Percentiles rank a stretch among this genome's conserved stretches.
Evolutionary conservation across 2,113 vertebrate genomes (phyloP).

Genomic region (Corydoras maculifer): DNA sequence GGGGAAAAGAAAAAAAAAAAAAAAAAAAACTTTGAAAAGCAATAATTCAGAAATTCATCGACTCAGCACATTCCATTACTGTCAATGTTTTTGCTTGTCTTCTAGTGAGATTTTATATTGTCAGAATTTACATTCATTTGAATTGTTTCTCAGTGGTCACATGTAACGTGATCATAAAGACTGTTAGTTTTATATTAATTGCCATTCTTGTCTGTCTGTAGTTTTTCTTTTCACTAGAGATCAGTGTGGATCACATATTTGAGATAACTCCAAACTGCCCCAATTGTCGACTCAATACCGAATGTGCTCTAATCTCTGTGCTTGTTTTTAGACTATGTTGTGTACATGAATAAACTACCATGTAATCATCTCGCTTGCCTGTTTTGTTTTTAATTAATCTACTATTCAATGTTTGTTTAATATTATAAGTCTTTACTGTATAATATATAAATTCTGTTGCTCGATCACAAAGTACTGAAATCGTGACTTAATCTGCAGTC

Average conservation of each 20-base stretch:
- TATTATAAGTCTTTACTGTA: too few species aligned
- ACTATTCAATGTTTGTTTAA: too few species aligned
- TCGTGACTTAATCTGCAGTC: too few species aligned
- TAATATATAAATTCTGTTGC: too few species aligned
- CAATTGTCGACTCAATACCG: constrained; percentile 48
- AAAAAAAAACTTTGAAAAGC: constrained; percentile 66
- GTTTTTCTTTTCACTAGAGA: constrained; percentile 57
- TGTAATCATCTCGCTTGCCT: constrained; percentile 48
- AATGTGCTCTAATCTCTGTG: constrained; percentile 66
- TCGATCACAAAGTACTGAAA: too few species aligned
- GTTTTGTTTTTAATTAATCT: constrained; percentile 33
- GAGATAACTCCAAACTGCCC: constrained; percentile 57
- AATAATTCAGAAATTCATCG: constrained; percentile 62
- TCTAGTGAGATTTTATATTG: constrained; percentile 69
- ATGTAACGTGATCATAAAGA: constrained; percentile 53
- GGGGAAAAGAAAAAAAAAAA: constrained; percentile 56
- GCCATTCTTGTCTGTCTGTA: constrained; percentile 65
- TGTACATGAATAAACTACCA: constrained; percentile 62
- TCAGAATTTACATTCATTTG: constrained; percentile 59
- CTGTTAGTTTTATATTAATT: constrained; percentile 67
- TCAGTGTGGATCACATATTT: constrained; percentile 58
- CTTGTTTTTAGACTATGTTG: constrained; percentile 72
- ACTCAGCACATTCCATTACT: constrained; percentile 43
- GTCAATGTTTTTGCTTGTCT: constrained; percentile 63
- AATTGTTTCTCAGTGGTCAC: constrained; percentile 51